A percentile compares a stretch with the other conserved stretches of the same genome.
Conservation (phyloP, 2,888 invertebrate genomes). For the Epistrophe eligans region DNA sequence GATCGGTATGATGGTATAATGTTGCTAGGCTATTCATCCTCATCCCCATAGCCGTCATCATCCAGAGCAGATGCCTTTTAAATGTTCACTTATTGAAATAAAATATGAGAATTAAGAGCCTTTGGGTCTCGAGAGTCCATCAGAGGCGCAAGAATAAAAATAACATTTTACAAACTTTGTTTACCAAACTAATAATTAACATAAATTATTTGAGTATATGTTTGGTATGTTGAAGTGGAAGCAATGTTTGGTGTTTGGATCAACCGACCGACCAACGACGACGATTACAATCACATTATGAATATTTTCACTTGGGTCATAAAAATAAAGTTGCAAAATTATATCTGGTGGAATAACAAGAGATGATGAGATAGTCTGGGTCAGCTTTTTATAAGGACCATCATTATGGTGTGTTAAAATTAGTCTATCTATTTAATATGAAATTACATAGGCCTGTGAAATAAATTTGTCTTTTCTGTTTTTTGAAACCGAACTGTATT, state of each 20-base stretch:
- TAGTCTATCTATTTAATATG: not conserved
- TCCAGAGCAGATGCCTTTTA: conserved; percentile 45
- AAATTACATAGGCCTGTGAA: not conserved
- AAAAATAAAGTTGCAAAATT: conserved; percentile 34
- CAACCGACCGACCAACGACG: not conserved
- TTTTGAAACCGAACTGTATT: too few species aligned
- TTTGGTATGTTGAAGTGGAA: conserved; percentile 8
- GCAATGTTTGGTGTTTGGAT: conserved; percentile 48
- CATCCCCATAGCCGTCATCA: too few species aligned
- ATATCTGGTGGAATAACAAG: not conserved
- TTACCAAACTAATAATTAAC: conserved; percentile 59
- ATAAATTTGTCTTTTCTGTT: too few species aligned
- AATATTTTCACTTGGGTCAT: conserved; percentile 45
- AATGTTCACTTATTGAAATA: conserved; percentile 36
- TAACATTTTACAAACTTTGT: conserved; percentile 50
- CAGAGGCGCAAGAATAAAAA: conserved; percentile 23
- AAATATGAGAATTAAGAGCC: conserved; percentile 46
- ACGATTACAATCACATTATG: conserved; percentile 31
- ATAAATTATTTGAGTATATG: conserved; percentile 3
- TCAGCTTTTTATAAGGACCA: not conserved
- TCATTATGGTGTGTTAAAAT: not conserved
- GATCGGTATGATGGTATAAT: not conserved
- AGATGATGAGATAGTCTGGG: not conserved
- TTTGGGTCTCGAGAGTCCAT: not conserved
- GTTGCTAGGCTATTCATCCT: not conserved